These are phyloP conservation scores for Onchidella celtica DNA, from an alignment of 2,888 invertebrate species.

Conservation along the genomic window DNA sequence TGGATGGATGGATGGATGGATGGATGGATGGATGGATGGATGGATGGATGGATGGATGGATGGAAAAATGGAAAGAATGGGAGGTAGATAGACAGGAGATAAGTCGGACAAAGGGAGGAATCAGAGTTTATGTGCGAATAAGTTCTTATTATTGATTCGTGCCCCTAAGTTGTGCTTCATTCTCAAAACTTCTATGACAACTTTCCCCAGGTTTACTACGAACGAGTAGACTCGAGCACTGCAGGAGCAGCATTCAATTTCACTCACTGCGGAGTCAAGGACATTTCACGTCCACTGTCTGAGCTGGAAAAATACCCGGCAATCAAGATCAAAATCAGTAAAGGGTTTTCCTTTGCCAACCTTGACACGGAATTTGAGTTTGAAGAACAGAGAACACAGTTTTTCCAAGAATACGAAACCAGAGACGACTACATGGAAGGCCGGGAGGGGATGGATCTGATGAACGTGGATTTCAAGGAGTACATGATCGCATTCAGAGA, in stretches of 20 bases:
- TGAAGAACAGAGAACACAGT: slow-evolving; percentile 89
- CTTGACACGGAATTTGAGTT: slow-evolving; percentile 89
- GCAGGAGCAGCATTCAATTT: slow-evolving; percentile 89
- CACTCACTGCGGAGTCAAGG: slow-evolving; percentile 86
- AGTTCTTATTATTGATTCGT: no score
- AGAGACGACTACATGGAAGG: slow-evolving; percentile 93
- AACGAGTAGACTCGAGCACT: slow-evolving; percentile 89
- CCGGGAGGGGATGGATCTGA: slow-evolving; percentile 88
- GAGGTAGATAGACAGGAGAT: background rate
- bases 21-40: no score
- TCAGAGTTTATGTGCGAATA: no score
- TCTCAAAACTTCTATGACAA: no score
- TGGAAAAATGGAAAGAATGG: no score
- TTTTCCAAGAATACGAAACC: slow-evolving; percentile 89
- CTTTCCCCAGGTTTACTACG: slow-evolving; percentile 86
- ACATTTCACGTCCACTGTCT: slow-evolving; percentile 87
- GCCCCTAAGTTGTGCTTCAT: no score
- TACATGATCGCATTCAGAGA: slow-evolving; percentile 81
- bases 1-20: background rate
- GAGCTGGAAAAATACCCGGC: slow-evolving; percentile 86
- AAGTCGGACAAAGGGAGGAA: background rate
- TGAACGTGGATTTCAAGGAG: slow-evolving; percentile 83
- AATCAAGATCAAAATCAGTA: slow-evolving; percentile 89
- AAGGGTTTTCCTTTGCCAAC: slow-evolving; percentile 91
- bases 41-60: no score